Evolutionary conservation across 2,113 vertebrate genomes (phyloP), one percentile per base, ranked within the genome.

Genomic region (Osmerus mordax): DNA sequence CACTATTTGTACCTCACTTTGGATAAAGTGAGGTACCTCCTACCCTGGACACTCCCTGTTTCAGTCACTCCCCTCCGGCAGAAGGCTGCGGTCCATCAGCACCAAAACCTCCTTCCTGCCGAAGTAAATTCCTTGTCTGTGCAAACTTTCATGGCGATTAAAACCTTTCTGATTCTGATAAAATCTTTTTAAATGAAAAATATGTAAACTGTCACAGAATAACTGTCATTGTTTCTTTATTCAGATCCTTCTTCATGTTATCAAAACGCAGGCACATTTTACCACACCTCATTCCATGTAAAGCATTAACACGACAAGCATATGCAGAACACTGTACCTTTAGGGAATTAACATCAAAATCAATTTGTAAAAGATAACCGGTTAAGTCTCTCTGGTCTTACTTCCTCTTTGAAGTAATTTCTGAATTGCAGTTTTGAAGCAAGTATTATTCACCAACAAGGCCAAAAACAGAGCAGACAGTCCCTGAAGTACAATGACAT

Each of bases 311-410:
- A 87, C 80, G 61, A 72, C 61, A 81, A 75, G 80, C 74, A 76
- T 78, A 85, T 87, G 86, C 83, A 87, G 76, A 87, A 88, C 79
- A 87, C 85, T 86, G 89, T 92, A 92, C 91, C 90, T 90, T 89
- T 69, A 84, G 76, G 84, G 78, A 87, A 84, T 81, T 83, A 69
- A 85, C 80, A 79, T 81, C 71, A 76, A 79, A 68, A 80, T 2
- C 56, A 78, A 78, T 61, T 82, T 65, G 77, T 70, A 62, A 70
- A 81, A 15, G 52, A 36, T 19, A 65, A 41, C 79, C 61, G 18
- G 78, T 78, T 53, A 41, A 67, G 67, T 76, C 69, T 70, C 59
- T 29, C 59, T 29, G 36, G 83, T 67, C 70, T 82, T 64, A 56
- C 71, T 74, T 81, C 71, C 69, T 66, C 78, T 73, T 65, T 75